These are phyloP conservation scores for Anser cygnoides DNA, from an alignment of 2,113 vertebrate genomes.

Conservation along the genomic window DNA sequence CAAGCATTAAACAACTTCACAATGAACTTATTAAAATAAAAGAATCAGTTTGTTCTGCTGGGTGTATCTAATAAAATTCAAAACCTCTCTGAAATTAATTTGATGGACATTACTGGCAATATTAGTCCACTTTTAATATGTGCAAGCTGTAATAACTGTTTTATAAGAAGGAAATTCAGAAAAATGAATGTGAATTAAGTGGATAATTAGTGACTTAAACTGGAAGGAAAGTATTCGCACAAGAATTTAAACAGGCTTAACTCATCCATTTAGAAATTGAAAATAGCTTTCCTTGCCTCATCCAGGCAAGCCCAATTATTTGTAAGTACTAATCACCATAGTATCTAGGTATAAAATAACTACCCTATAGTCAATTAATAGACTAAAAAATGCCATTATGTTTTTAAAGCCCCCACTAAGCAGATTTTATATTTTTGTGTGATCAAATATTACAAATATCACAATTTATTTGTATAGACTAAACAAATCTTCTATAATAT, in stretches of 20 bases:
- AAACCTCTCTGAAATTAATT: conserved; percentile 22
- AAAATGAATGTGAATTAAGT: not conserved
- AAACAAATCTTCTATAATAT: not conserved
- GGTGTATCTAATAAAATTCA: not conserved
- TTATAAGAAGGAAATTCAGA: conserved; percentile 11
- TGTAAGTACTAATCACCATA: not conserved
- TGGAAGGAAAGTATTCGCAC: not conserved
- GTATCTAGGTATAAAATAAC: not conserved
- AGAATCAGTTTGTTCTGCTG: not conserved
- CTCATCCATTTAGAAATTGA: conserved; percentile 11
- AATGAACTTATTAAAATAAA: not conserved
- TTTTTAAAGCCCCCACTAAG: not conserved
- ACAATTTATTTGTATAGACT: not conserved
- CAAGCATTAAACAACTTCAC: not conserved
- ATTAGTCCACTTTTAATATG: no score
- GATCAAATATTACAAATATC: not conserved
- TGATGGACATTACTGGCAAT: not conserved
- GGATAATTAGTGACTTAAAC: conserved; percentile 28
- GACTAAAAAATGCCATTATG: not conserved
- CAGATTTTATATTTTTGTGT: not conserved
- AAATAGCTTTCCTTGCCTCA: not conserved
- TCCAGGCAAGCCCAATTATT: not conserved
- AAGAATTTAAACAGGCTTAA: not conserved
- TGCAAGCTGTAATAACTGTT: not conserved
- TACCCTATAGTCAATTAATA: not conserved